Evolutionary conservation across 2,797 vertebrate genomes (phyloP), one percentile per base, ranked within the genome.

Genomic region (Echiichthys vipera): DNA sequence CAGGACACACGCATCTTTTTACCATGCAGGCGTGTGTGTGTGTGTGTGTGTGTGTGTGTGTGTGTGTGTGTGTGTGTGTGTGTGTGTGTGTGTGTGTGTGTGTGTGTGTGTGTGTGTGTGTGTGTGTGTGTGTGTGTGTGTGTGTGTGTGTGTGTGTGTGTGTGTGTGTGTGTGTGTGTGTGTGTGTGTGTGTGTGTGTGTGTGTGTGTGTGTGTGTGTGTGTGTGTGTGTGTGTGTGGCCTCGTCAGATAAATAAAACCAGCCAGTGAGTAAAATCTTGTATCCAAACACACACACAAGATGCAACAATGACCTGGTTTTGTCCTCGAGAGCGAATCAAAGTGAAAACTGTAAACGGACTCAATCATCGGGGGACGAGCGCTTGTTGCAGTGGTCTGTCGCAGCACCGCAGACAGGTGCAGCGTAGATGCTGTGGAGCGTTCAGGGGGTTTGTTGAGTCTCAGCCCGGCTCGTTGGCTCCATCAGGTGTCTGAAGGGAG

Each of bases 1-100:
- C 65, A 61, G 42, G 55, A 81, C 68, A 64, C n/a, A 32, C 40
- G 71, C 37, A 34, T 79, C 78, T 81, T 83, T 84, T 73, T 71
- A 77, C 30, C 46, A 0, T 32, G 18, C 2, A 5, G 9, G 34
- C 12, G 1, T 29, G 17, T 25, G 8, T 27, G 34, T 30, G 7
- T 32, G 42, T 27, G 15, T 69, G 11, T 51, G 10, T 46, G 12
- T 1, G n/a, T n/a, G 27, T 5, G 5, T 45, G 17, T 7, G 24
- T 45, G 29, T 40, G 14, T 32, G n/a, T 45, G 11, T 55, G 39
- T 54, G 50, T 53, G 37, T 65, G 46, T 15, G 14, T 37, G 10
- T 2, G 45, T 10, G 37, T 22, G 39, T 37, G 49, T 47, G n/a
- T n/a, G n/a, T n/a, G n/a, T n/a, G n/a, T n/a, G n/a, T 36, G 43